Percentiles rank a stretch among this genome's conserved stretches.
Evolutionary conservation across 2,888 invertebrate genomes (phyloP).

Genomic region (Dascillus cervinus): DNA sequence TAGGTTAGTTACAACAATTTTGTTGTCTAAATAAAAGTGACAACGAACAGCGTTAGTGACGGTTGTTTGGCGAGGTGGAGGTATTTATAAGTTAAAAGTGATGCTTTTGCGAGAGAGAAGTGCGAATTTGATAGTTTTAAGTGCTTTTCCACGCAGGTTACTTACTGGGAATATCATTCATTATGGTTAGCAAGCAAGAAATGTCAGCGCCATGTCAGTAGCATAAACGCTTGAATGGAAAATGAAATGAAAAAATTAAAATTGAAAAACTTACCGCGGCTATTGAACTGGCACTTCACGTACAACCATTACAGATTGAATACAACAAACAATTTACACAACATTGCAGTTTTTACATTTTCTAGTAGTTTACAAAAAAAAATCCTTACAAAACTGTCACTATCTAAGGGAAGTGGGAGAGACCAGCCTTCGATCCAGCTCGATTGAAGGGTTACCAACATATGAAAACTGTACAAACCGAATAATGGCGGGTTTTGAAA

Average conservation of each 20-base stretch:
- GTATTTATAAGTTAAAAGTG: background rate
- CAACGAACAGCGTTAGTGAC: no score
- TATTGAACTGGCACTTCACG: no score
- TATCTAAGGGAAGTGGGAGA: slow-evolving; percentile 31
- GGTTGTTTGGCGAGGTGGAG: no score
- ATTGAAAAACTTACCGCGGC: no score
- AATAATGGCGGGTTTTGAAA: no score
- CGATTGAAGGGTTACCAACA: no score
- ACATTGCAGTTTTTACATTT: slow-evolving; percentile 38
- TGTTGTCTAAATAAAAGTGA: no score
- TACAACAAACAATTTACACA: slow-evolving; percentile 19
- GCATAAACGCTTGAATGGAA: background rate
- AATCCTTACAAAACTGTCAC: slow-evolving; percentile 20
- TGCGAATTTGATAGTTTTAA: background rate
- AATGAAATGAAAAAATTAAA: background rate
- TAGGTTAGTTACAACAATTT: no score
- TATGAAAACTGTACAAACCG: no score
- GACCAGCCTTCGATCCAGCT: slow-evolving; percentile 13
- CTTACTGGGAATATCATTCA: background rate
- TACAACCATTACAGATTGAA: slow-evolving; percentile 8
- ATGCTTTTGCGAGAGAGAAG: background rate
- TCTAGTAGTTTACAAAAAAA: slow-evolving; percentile 47
- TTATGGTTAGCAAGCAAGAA: background rate
- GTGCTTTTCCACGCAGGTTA: background rate
- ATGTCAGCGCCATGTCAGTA: no score